Conservation (phyloP, 1,140 invertebrate genomes). For the Drosophila burlai region DNA sequence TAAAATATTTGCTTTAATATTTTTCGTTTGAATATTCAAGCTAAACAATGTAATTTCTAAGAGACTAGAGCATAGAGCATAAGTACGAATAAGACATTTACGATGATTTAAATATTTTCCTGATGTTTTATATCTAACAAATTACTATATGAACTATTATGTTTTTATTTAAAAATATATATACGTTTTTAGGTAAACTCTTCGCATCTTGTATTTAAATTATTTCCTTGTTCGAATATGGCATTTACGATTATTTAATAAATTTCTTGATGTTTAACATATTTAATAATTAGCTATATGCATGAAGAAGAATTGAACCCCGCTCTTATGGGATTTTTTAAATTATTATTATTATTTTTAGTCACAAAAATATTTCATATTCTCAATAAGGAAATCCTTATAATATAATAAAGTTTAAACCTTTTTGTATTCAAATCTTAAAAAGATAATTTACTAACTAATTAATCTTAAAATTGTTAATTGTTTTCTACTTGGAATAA, state of each 20-base stretch:
- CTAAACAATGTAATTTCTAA: fast-evolving
- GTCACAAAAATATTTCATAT: not conserved
- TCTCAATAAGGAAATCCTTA: not conserved
- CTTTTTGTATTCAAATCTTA: no score
- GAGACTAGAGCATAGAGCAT: not conserved
- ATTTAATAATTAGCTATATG: no score
- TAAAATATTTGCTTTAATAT: not conserved
- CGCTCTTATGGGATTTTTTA: not conserved
- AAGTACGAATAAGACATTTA: not conserved
- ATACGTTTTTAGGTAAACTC: no score
- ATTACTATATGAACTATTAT: not conserved
- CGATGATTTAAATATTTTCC: not conserved
- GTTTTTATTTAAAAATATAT: no score
- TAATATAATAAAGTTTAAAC: not conserved
- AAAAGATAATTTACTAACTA: no score
- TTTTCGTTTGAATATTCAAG: no score
- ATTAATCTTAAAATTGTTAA: no score
- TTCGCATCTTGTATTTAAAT: not conserved
- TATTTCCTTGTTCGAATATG: not conserved
- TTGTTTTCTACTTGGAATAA: no score
- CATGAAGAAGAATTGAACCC: not conserved
- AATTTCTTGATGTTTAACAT: not conserved
- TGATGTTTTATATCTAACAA: not conserved
- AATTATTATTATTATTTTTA: not conserved
- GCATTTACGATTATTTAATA: not conserved